Evolutionary conservation across 2,797 vertebrate genomes (phyloP).

Genomic region (Scleropages formosus): DNA sequence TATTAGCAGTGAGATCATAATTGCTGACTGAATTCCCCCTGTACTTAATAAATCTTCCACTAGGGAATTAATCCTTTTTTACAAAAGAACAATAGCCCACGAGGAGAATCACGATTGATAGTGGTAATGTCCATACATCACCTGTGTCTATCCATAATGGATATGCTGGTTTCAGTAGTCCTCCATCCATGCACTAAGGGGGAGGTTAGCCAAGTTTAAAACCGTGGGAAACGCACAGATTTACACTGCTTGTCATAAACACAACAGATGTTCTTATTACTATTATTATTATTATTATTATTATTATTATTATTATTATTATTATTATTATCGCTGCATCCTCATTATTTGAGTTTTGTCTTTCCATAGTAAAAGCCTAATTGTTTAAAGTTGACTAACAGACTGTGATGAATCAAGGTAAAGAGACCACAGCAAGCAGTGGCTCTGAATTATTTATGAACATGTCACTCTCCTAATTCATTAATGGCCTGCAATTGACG

Average conservation of each 20-base stretch:
- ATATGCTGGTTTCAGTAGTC: constrained; percentile 64
- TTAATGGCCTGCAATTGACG: constrained; percentile 1
- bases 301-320: too few species aligned
- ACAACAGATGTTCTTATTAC: too few species aligned
- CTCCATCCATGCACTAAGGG: constrained; percentile 60
- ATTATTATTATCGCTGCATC: too few species aligned
- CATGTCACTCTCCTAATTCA: neutral
- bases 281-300: too few species aligned
- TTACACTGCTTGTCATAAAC: too few species aligned
- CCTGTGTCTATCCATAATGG: constrained; percentile 64
- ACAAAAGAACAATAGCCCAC: constrained; percentile 68
- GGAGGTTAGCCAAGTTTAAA: constrained; percentile 74
- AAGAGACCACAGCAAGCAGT: neutral
- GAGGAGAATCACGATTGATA: constrained; percentile 73
- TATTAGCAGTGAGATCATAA: constrained; percentile 72
- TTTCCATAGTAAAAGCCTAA: neutral
- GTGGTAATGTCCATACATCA: constrained; percentile 76
- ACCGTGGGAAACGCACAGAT: constrained; percentile 45
- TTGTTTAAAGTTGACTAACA: neutral
- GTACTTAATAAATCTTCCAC: constrained; percentile 70
- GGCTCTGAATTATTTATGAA: constrained; percentile 2
- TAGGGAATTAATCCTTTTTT: constrained; percentile 66
- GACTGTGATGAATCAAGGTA: neutral
- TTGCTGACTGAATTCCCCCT: constrained; percentile 68
- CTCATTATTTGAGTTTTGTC: neutral